Evolutionary conservation across 2,888 invertebrate species (phyloP).

Genomic region (Hirtodrosophila confusa): DNA sequence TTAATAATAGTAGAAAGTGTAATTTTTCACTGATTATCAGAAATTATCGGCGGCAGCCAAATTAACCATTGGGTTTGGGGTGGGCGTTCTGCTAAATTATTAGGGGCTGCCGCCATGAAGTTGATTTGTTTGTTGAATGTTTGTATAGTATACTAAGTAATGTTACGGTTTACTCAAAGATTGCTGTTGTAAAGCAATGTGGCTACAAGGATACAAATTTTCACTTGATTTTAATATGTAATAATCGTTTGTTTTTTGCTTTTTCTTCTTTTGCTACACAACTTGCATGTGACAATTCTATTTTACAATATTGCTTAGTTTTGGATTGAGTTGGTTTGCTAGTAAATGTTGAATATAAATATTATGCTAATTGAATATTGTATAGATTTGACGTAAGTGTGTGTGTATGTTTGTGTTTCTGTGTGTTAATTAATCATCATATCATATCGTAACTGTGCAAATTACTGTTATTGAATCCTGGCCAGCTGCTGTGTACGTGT

Average conservation of each 20-base stretch:
- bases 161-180: conserved; percentile 29
- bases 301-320: conserved; percentile 62
- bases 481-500: conserved; percentile 72
- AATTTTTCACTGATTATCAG: conserved; percentile 72
- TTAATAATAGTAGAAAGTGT: conserved; percentile 48
- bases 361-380: conserved; percentile 47
- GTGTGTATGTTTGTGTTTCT: conserved; percentile 12
- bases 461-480: conserved; percentile 64
- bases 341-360: conserved; percentile 53
- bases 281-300: conserved; percentile 49
- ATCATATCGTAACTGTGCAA: conserved; percentile 46
- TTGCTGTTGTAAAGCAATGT: conserved; percentile 27
- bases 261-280: conserved; percentile 31
- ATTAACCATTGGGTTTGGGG: conserved; percentile 17
- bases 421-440: conserved; percentile 41
- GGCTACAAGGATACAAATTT: conserved; percentile 48
- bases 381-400: conserved; percentile 42
- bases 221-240: conserved; percentile 28
- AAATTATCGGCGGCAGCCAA: conserved; percentile 48
- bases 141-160: conserved; percentile 34
- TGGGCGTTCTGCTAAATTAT: conserved; percentile 22
- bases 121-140: conserved; percentile 12
- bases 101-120: conserved; percentile 55
- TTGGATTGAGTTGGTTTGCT: conserved; percentile 34
- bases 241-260: conserved; percentile 18